phyloP scores from a whole-genome alignment of 1,140 invertebrate species.

The Lithobius niger region DNA sequence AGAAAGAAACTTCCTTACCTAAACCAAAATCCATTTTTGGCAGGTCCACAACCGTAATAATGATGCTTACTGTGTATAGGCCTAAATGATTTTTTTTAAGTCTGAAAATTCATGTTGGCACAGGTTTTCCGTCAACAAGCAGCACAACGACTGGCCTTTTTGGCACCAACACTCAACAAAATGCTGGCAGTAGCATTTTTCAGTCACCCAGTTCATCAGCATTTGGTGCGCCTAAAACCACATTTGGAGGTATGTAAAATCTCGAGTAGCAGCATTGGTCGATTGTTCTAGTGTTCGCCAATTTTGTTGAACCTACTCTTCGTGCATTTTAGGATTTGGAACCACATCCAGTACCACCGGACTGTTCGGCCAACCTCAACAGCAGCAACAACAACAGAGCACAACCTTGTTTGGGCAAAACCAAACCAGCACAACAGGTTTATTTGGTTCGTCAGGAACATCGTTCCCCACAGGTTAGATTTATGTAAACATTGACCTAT shows the following conservation, averaged over 20 bases:
- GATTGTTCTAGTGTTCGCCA: not conserved
- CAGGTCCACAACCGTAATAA: not conserved
- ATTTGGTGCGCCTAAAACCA: conserved; percentile 10
- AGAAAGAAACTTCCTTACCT: not conserved
- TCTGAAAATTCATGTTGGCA: not conserved
- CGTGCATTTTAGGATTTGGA: conserved; percentile 37
- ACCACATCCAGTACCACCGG: conserved; percentile 29
- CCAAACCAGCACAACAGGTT: too few relatives aligned
- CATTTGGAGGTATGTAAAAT: conserved; percentile 8
- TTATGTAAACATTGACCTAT: too few relatives aligned
- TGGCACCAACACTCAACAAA: not conserved
- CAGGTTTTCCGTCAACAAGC: not conserved
- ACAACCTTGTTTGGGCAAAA: not conserved
- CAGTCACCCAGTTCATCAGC: not conserved
- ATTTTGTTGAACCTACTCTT: conserved; percentile 6
- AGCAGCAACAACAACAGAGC: not conserved
- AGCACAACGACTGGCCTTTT: conserved; percentile 4
- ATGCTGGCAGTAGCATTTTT: not conserved
- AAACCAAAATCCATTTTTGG: not conserved
- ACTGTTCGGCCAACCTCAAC: conserved; percentile 11
- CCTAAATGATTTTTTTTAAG: not conserved
- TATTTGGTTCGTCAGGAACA: too few relatives aligned
- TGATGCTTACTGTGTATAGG: too few relatives aligned
- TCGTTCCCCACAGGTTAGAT: too few relatives aligned
- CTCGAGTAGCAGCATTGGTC: not conserved